These are phyloP conservation scores for Spheniscus humboldti DNA, from an alignment of 2,797 vertebrate species.

Conservation along the genomic window DNA sequence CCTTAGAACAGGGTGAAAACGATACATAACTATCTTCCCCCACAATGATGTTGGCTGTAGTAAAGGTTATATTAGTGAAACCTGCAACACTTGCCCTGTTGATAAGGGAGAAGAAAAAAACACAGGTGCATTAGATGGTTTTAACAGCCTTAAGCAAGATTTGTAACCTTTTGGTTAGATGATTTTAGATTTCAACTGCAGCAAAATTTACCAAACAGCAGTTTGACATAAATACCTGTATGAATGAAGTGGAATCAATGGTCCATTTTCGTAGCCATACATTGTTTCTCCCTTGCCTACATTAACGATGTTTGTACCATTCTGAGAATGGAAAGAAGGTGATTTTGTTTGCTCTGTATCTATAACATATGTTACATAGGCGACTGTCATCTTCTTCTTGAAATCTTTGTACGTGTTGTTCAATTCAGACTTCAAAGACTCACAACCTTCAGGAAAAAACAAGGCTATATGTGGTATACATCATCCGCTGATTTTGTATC, in stretches of 20 bases:
- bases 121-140: background rate
- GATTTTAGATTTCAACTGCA: background rate
- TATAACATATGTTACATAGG: slow-evolving; percentile 69
- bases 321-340: background rate
- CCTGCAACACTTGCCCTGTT: slow-evolving; percentile 74
- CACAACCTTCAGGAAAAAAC: background rate
- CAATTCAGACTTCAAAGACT: slow-evolving; percentile 38
- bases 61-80: slow-evolving; percentile 72
- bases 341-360: background rate
- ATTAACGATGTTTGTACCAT: slow-evolving; percentile 5
- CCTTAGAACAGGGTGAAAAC: slow-evolving; percentile 55
- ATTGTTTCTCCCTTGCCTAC: slow-evolving; percentile 58
- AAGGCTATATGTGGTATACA: background rate
- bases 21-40: slow-evolving; percentile 63
- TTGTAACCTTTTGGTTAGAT: background rate
- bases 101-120: background rate
- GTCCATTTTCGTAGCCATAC: slow-evolving; percentile 67
- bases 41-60: background rate
- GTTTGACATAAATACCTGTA: slow-evolving; percentile 68
- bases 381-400: slow-evolving; percentile 20
- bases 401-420: slow-evolving; percentile 71
- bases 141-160: background rate
- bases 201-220: background rate
- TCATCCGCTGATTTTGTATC: background rate
- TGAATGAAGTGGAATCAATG: slow-evolving; percentile 64